A percentile compares a stretch with the other conserved stretches of the same genome.
phyloP scores from a whole-genome alignment of 2,113 vertebrate genomes.

The Meleagris gallopavo region DNA sequence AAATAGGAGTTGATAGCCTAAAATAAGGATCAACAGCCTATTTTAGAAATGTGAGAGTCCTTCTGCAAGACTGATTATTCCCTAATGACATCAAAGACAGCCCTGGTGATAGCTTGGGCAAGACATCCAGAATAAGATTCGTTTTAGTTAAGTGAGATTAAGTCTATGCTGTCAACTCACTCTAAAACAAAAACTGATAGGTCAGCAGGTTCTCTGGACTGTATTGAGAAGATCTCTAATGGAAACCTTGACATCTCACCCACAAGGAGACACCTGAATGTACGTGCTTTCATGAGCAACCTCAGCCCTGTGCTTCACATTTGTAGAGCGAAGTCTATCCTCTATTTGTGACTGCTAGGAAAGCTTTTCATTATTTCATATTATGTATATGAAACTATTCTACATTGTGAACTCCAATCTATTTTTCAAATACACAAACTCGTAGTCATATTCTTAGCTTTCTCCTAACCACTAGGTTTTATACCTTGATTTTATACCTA shows the following conservation, averaged over 20 bases:
- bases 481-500: background rate
- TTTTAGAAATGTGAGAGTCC: background rate
- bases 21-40: background rate
- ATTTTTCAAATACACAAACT: background rate
- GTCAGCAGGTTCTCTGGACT: background rate
- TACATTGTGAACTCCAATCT: background rate
- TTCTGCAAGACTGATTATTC: background rate
- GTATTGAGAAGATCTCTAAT: background rate
- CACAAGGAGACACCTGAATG: background rate
- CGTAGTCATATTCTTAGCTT: background rate
- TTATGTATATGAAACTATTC: background rate
- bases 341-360: background rate
- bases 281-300: background rate
- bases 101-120: background rate
- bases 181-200: background rate
- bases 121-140: background rate
- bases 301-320: background rate
- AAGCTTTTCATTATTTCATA: background rate
- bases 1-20: background rate
- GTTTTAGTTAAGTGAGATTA: background rate
- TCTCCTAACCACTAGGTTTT: background rate
- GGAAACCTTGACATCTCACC: background rate
- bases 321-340: background rate
- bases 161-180: background rate
- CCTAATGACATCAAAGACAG: background rate